phyloP scores from a whole-genome alignment of 2,797 vertebrate species.

The Crax fasciolata region DNA sequence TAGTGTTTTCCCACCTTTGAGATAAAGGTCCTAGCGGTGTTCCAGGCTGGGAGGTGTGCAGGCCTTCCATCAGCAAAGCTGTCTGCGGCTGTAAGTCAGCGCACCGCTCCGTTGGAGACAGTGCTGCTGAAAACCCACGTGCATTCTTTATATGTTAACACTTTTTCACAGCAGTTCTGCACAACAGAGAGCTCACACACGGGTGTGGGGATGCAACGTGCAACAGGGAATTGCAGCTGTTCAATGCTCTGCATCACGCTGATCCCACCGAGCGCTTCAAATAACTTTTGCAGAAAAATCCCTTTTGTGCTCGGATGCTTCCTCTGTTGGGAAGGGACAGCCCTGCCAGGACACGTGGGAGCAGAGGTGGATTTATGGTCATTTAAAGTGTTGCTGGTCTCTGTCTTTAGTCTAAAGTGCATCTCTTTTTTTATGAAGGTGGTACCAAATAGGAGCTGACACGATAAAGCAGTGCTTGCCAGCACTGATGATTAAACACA shows the following conservation, averaged over 20 bases:
- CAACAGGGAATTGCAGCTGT: not conserved
- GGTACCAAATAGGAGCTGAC: not conserved
- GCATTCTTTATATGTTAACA: not conserved
- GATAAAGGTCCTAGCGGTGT: not conserved
- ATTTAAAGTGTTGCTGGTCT: not conserved
- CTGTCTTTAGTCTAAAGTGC: not conserved
- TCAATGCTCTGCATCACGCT: not conserved
- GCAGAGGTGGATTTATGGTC: not conserved
- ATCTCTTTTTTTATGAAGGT: not conserved
- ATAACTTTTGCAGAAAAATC: not conserved
- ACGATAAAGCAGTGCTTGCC: not conserved
- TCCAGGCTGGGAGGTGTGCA: not conserved
- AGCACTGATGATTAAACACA: not conserved
- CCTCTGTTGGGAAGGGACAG: not conserved
- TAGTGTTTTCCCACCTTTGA: not conserved
- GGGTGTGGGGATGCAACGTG: not conserved
- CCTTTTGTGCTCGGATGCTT: not conserved
- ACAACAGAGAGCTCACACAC: accelerated
- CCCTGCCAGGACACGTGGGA: not conserved
- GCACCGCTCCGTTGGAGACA: accelerated
- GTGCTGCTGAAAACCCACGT: not conserved
- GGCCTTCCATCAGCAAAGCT: not conserved
- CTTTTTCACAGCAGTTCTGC: not conserved
- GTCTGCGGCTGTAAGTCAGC: not conserved
- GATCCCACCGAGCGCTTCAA: not conserved